These are phyloP conservation scores for Venturia canescens DNA, from an alignment of 1,140 invertebrate genomes.

Conservation along the genomic window DNA sequence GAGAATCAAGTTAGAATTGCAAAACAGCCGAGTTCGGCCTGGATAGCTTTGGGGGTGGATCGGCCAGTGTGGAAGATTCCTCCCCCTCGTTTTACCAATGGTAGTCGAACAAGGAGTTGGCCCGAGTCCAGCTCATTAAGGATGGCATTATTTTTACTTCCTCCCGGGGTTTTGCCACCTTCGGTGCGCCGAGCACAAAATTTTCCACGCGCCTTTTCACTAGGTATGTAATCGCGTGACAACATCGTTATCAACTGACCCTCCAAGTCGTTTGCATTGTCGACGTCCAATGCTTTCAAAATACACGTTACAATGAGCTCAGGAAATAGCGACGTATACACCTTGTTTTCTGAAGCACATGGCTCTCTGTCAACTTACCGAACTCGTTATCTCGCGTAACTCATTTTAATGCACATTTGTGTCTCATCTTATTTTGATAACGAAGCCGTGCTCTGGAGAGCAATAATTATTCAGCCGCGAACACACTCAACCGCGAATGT, in stretches of 20 bases:
- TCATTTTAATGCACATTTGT: background rate
- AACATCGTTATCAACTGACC: background rate
- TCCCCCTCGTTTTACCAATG: constrained; percentile 4
- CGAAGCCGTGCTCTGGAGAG: background rate
- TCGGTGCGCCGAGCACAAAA: constrained; percentile 37
- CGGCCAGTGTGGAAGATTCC: constrained; percentile 27
- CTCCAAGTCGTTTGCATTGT: background rate
- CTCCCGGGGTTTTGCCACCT: constrained; percentile 41
- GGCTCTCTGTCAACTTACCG: background rate
- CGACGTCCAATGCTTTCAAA: constrained; percentile 4
- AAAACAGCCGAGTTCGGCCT: constrained; percentile 29
- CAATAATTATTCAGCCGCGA: too few species aligned
- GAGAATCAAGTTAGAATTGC: constrained; percentile 44
- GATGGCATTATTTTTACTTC: constrained; percentile 58
- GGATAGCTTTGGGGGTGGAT: constrained; percentile 21
- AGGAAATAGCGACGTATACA: background rate
- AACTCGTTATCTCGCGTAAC: background rate
- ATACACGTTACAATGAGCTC: constrained; percentile 21
- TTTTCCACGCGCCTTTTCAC: constrained; percentile 48
- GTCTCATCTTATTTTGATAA: background rate
- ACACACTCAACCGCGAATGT: too few species aligned
- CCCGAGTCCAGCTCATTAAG: constrained; percentile 63
- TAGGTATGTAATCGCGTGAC: constrained; percentile 44
- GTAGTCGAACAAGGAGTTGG: constrained; percentile 58
- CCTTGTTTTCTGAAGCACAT: background rate